phyloP scores from a whole-genome alignment of 2,888 invertebrate genomes.

The Orthonevra nobilis region DNA sequence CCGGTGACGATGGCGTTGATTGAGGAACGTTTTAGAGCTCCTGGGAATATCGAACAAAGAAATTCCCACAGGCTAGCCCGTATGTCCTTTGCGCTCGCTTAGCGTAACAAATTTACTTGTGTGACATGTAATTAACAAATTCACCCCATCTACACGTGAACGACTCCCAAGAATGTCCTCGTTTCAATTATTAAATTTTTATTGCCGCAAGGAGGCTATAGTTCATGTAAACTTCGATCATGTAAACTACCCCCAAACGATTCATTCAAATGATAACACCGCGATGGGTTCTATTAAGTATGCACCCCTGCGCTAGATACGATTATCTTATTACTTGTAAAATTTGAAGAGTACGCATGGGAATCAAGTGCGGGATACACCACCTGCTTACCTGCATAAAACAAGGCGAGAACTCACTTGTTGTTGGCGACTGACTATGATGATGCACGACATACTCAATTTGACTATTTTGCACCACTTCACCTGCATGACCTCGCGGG shows the following conservation, averaged over 20 bases:
- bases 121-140: conserved; percentile 52
- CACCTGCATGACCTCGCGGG: conserved; percentile 46
- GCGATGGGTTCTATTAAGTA: conserved; percentile 41
- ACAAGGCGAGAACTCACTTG: conserved; percentile 39
- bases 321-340: conserved; percentile 7
- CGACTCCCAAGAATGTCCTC: conserved; percentile 33
- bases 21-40: too few species aligned
- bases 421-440: conserved; percentile 24
- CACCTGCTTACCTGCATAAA: conserved; percentile 55
- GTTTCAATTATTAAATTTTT: conserved; percentile 44
- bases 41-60: conserved; percentile 36
- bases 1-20: too few species aligned
- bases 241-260: conserved; percentile 15
- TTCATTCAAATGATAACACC: conserved; percentile 42
- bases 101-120: conserved; percentile 37
- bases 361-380: conserved; percentile 51
- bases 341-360: conserved; percentile 13
- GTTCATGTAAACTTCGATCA: conserved; percentile 2
- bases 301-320: conserved; percentile 40
- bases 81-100: conserved; percentile 24
- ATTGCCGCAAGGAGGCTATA: conserved; percentile 16
- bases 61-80: conserved; percentile 46
- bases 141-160: conserved; percentile 30
- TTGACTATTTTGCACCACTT: conserved; percentile 47
- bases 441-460: conserved; percentile 32